Conservation (phyloP, 2,113 vertebrate genomes). For the Phalacrocorax brasilianus region DNA sequence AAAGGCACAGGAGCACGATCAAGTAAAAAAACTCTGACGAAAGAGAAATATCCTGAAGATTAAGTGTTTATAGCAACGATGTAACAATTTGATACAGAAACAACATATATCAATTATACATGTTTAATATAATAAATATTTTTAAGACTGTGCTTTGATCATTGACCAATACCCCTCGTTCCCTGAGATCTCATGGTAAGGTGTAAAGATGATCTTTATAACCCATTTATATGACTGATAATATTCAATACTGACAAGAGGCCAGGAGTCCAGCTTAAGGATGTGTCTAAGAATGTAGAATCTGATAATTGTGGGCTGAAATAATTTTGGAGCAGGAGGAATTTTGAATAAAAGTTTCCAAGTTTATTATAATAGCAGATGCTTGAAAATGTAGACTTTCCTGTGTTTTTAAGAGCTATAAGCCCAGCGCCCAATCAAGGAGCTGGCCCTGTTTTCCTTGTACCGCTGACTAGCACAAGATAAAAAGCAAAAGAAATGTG, state of each 20-base stretch:
- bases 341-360: not conserved
- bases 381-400: not conserved
- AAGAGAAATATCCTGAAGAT: not conserved
- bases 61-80: not conserved
- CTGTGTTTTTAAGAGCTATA: not conserved
- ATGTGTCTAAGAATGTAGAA: not conserved
- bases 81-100: not conserved
- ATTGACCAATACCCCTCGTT: not conserved
- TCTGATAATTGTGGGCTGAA: not conserved
- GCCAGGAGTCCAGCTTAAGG: not conserved
- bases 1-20: not conserved
- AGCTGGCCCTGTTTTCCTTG: not conserved
- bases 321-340: not conserved
- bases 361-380: not conserved
- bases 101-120: not conserved
- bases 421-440: not conserved
- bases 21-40: not conserved
- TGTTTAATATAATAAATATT: not conserved
- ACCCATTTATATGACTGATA: not conserved
- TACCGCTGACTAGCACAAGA: not conserved
- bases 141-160: not conserved
- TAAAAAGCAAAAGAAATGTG: not conserved
- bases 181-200: not conserved
- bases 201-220: not conserved
- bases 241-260: not conserved